Evolutionary conservation across 53 echinoderm and acorn worm species (phyloP).

Genomic region (Actinopyga echinites): DNA sequence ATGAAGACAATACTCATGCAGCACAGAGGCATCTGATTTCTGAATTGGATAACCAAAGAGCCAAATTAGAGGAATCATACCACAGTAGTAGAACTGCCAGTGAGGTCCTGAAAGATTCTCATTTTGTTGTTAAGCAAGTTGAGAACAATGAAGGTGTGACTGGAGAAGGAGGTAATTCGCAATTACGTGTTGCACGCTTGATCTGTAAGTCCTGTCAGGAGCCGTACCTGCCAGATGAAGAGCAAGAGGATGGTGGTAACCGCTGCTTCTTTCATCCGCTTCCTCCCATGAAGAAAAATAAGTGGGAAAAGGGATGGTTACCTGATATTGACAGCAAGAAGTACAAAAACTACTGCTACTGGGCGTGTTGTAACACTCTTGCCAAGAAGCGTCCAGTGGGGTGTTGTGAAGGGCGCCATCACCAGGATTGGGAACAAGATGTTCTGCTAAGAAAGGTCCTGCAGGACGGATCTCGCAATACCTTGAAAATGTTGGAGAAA

Average conservation of each 20-base stretch:
- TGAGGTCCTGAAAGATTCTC: not conserved
- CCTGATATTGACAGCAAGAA: slow-evolving; percentile 5
- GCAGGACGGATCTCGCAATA: slow-evolving; percentile 10
- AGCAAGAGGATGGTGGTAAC: no score
- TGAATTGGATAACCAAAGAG: not conserved
- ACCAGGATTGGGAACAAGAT: slow-evolving; percentile 68
- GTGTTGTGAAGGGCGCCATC: slow-evolving; percentile 64
- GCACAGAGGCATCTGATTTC: not conserved
- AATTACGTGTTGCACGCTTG: not conserved
- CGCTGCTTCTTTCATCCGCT: slow-evolving; percentile 11
- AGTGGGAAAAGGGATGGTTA: slow-evolving; percentile 15
- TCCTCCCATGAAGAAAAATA: slow-evolving; percentile 10
- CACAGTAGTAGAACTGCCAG: not conserved
- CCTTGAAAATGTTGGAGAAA: not conserved
- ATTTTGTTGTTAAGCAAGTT: slow-evolving; percentile 1
- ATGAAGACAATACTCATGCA: not conserved
- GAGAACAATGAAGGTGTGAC: not conserved
- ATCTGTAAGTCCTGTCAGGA: slow-evolving; percentile 6
- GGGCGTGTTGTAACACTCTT: slow-evolving; percentile 67
- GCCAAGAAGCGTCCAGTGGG: slow-evolving; percentile 56
- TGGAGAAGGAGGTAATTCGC: not conserved
- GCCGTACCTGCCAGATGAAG: not conserved
- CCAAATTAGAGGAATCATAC: not conserved
- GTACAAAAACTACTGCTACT: slow-evolving; percentile 53
- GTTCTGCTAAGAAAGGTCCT: slow-evolving; percentile 52